Evolutionary conservation across 2,888 invertebrate species (phyloP), one percentile per base, ranked within the genome.

Genomic region (Petrolisthes cinctipes): DNA sequence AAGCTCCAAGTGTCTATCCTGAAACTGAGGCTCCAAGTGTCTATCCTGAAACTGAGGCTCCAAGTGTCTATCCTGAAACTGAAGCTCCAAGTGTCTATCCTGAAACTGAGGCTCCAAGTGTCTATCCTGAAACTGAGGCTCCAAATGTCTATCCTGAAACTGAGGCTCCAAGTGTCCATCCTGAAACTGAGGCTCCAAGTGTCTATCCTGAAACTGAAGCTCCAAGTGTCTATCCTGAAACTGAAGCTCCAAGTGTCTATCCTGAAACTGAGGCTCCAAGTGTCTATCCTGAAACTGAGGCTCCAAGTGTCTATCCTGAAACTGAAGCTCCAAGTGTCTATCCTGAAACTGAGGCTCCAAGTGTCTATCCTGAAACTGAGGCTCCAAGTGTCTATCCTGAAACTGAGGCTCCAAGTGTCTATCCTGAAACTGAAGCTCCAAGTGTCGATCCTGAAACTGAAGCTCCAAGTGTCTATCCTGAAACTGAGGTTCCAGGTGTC

Each of bases 21-120:
- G n/a, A 20, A 57, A 61, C 81, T 66, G 82, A 82, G 4, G 11
- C 0, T 51, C 51, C 80, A 80, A 61, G 20, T 80, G 61, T 54
- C 54, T 57, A 79, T 2, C 11, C 11, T 14, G 71, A 71, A 61
- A 61, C 17, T 4, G 56, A 9, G 6, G 20, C 14, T 54, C 23
- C 83, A 73, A n/a, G n/a, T n/a, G n/a, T n/a, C n/a, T n/a, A 54
- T 86, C n/a, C 80, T 75, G 91, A 90, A 89, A 85, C 83, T 80
- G 83, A 85, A 53, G 66, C 82, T 73, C 90, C 89, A 56, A 75
- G n/a, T n/a, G n/a, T n/a, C n/a, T n/a, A n/a, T n/a, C n/a, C 20
- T 11, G 75, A 4, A 37, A 61, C 84, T 7, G 73, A 56, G 4
- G 11, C 75, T 4, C 57, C 71, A 71, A 71, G 4, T 71, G 71